Evolutionary conservation across 64 coral and sea anemone species (phyloP), one percentile per base, ranked within the genome.

Genomic region (Platygyra sinensis): DNA sequence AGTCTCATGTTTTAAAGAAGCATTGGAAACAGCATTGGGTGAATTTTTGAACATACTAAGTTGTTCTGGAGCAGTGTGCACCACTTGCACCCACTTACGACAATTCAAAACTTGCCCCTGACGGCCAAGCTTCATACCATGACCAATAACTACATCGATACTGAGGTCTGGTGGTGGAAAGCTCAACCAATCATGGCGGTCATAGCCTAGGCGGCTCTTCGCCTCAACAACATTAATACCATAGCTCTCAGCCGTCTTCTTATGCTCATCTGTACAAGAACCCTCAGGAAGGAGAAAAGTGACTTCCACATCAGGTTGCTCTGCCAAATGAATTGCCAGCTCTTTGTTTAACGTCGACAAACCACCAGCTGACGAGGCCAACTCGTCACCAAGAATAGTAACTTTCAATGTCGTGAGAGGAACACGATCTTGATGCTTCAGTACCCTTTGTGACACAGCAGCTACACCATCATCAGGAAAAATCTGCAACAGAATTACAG

Each of bases 271-370:
- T 7, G 49, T n/a, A n/a, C n/a, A n/a, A n/a, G n/a, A n/a, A n/a
- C n/a, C 39, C 19, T 77, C 74, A 50, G 36, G 74, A n/a, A 77
- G 42, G n/a, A 77, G 20, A 39, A 77, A 77, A 52, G 16, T 77
- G 1, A 77, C 36, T 2, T 19, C 32, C 0, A 50, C 39, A 50
- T 77, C 52, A 19, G 74, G 39, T 1, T 24, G 36, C n/a, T 77
- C 24, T 12, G 74, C 74, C 36, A 77, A 77, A 0, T 77, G 20
- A 25, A 77, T 77, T 0, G 74, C 74, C 22, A 77, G 8, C 36
- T 77, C 42, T 50, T 39, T 49, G 39, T 77, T 77, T 6, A 77
- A 52, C 19, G 74, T 77, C 24, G 74, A 77, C 2, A 77, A 39
- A 49, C 74, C 74, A 0, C 74, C 74, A n/a, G n/a, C n/a, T n/a